A percentile compares a stretch with the other conserved stretches of the same genome.
These are phyloP conservation scores for Damaliscus lunatus DNA, from an alignment of 2,113 vertebrate species.

Conservation along the genomic window DNA sequence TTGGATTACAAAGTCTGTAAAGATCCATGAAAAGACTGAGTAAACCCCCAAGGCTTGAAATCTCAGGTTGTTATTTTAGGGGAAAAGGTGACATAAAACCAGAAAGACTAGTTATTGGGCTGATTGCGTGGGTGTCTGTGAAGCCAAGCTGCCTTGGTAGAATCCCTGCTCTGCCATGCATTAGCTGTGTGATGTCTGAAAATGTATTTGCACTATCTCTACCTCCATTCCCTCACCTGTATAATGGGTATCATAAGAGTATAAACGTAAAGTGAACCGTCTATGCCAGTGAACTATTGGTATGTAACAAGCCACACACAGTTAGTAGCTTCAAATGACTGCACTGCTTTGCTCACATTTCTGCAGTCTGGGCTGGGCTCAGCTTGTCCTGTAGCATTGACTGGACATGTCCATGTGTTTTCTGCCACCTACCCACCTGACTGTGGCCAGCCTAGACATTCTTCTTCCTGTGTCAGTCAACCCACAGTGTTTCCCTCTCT, in stretches of 20 bases:
- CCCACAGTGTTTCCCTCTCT: background rate
- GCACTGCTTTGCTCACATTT: background rate
- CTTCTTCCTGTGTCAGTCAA: background rate
- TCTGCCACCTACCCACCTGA: background rate
- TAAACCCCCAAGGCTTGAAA: background rate
- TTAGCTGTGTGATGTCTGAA: background rate
- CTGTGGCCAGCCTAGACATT: background rate
- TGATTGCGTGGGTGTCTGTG: rapidly evolving
- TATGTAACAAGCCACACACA: background rate
- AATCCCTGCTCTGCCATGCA: background rate
- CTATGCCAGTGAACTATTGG: background rate
- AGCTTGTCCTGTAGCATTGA: too few species aligned
- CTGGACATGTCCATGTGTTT: background rate
- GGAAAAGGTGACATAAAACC: background rate
- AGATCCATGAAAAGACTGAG: background rate
- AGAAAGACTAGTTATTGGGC: background rate
- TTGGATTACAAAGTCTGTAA: background rate
- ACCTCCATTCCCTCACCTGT: background rate
- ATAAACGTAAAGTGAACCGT: background rate
- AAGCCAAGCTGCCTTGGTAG: background rate
- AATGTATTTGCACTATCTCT: background rate
- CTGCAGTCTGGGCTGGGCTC: background rate
- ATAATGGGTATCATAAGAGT: background rate
- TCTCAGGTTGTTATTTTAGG: background rate
- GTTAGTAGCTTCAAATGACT: background rate